Percentiles rank a stretch among this genome's conserved stretches.
These are phyloP conservation scores for Rhimphoctona megacephalus DNA, from an alignment of 2,888 invertebrate genomes.

Conservation along the genomic window DNA sequence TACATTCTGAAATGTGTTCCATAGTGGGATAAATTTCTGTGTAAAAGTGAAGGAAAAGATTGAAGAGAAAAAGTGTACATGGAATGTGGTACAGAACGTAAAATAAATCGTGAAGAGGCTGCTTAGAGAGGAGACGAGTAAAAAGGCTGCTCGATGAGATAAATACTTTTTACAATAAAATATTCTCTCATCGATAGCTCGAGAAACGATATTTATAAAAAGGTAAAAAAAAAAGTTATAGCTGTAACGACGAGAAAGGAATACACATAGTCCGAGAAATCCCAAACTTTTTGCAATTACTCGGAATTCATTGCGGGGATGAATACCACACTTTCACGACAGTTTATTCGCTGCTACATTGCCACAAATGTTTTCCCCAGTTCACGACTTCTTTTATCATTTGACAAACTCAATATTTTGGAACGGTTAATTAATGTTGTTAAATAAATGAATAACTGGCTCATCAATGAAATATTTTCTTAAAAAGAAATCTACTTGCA, in stretches of 20 bases:
- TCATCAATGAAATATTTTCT: background rate
- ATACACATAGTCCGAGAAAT: slow-evolving; percentile 23
- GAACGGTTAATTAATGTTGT: background rate
- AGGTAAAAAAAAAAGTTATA: slow-evolving; percentile 12
- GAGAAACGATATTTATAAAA: slow-evolving; percentile 30
- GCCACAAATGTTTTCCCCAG: background rate
- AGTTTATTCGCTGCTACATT: slow-evolving; percentile 34
- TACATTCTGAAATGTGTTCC: slow-evolving; percentile 3
- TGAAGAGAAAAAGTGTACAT: slow-evolving; percentile 37
- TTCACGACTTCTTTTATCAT: background rate
- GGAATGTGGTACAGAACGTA: slow-evolving; percentile 53
- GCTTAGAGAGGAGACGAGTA: slow-evolving; percentile 22
- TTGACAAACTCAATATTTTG: background rate
- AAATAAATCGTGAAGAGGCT: slow-evolving; percentile 20
- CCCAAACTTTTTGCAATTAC: slow-evolving; percentile 33
- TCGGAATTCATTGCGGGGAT: slow-evolving; percentile 38
- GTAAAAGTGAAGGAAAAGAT: slow-evolving; percentile 33
- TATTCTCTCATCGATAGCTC: slow-evolving; percentile 29
- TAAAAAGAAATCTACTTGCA: background rate
- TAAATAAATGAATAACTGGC: background rate
- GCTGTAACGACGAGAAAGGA: slow-evolving; percentile 29
- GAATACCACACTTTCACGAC: slow-evolving; percentile 35
- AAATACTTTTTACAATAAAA: slow-evolving; percentile 52
- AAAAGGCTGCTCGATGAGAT: slow-evolving; percentile 30
- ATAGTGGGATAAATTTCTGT: slow-evolving; percentile 23